phyloP scores from a whole-genome alignment of 2,888 invertebrate species.

The Drosophila paramelanica region DNA sequence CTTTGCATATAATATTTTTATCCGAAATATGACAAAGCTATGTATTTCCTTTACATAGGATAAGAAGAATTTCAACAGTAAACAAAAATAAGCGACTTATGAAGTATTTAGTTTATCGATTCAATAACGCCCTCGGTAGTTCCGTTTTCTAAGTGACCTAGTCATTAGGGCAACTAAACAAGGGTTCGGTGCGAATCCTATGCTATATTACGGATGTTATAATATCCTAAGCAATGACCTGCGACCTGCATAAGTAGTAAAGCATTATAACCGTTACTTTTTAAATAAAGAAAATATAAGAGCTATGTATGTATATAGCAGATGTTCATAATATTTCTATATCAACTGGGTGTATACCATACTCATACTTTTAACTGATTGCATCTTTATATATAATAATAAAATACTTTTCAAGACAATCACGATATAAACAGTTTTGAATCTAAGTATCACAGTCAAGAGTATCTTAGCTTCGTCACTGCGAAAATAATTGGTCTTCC shows the following conservation, averaged over 20 bases:
- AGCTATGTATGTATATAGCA: too few species aligned
- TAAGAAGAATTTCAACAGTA: not conserved
- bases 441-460: slow-evolving; percentile 12
- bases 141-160: not conserved
- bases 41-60: not conserved
- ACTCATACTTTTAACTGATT: too few species aligned
- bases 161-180: not conserved
- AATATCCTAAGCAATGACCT: not conserved
- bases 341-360: too few species aligned
- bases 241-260: too few species aligned
- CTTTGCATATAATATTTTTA: not conserved
- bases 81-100: not conserved
- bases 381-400: too few species aligned
- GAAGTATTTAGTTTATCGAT: not conserved
- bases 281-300: too few species aligned
- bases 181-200: not conserved
- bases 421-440: not conserved
- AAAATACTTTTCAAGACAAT: too few species aligned
- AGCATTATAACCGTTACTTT: too few species aligned
- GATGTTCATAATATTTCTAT: too few species aligned
- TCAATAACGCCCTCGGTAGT: not conserved
- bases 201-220: not conserved
- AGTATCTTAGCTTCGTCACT: slow-evolving; percentile 41
- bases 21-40: not conserved
- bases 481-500: slow-evolving; percentile 32